These are phyloP conservation scores for Eupsittula cactorum DNA, from an alignment of 2,113 vertebrate species.

Conservation along the genomic window DNA sequence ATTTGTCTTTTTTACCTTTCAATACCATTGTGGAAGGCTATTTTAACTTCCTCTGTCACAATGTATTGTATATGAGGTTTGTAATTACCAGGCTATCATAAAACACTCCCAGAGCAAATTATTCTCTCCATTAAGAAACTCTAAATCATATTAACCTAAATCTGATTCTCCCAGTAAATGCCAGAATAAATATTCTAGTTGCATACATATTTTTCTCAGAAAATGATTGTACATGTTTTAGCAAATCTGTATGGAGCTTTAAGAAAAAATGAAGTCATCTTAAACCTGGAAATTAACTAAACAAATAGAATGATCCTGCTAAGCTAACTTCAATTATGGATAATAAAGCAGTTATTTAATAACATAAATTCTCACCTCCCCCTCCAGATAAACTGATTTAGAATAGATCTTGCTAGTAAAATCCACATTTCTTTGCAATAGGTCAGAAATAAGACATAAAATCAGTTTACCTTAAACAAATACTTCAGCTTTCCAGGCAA, in stretches of 20 bases:
- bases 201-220: neutral
- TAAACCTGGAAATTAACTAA: neutral
- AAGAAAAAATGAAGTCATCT: neutral
- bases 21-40: neutral
- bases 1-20: neutral
- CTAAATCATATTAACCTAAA: neutral
- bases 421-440: neutral
- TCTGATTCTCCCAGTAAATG: neutral
- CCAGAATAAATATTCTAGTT: neutral
- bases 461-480: neutral
- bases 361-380: neutral
- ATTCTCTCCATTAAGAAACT: neutral
- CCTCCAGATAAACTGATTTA: neutral
- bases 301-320: neutral
- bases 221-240: neutral
- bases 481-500: rapidly evolving
- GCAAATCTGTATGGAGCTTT: neutral
- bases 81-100: neutral
- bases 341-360: neutral
- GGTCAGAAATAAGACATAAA: neutral
- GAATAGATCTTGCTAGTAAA: neutral
- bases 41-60: neutral
- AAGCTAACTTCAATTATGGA: neutral
- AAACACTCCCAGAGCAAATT: neutral
- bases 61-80: neutral